Base-by-base conservation (phyloP, 2,113 vertebrate species). In the Pholis gunnellus region DNA sequence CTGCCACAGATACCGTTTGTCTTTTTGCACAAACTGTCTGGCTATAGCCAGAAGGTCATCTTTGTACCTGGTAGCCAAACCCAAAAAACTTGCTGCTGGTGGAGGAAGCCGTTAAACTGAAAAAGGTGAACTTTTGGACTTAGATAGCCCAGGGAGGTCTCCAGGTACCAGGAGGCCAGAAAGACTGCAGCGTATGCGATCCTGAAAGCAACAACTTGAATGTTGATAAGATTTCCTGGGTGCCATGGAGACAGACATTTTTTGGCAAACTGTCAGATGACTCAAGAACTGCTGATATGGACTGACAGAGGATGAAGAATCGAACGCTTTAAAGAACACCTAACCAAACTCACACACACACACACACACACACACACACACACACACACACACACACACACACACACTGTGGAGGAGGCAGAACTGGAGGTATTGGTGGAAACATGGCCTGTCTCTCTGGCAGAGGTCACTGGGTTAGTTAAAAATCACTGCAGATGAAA, bases 191-290 rank as follows among this genome's bases (percentile, higher is more conserved):
- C 46, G 5, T 44, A 27, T 38, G 14, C 18, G 31, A 40, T 68
- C 8, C 25, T 68, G 17, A 25, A 79, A 54, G 59, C 25, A 40
- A 64, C 56, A 75, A 73, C 57, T 60, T n/a, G 0, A 48, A 48
- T 34, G 6, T 29, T 9, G 64, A 52, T 42, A 22, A 71, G 66
- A 31, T 80, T 71, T 60, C 34, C 9, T 34, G 44, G 57, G 44
- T 22, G 18, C 57, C n/a, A 67, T 31, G 15, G 59, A 83, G 57
- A 85, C 25, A 25, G 25, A 42, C 1, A 40, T 59, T 44, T 85
- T 79, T 74, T 71, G 72, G 50, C 44, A 77, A 57, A 71, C 31
- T 10, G n/a, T 66, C 56, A 87, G 75, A 72, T 9, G n/a, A 54
- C n/a, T 70, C 14, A 72, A 38, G n/a, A 74, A 72, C 66, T 38